These are phyloP conservation scores for Ambastaia sidthimunki DNA, from an alignment of 2,797 vertebrate species.

Conservation along the genomic window DNA sequence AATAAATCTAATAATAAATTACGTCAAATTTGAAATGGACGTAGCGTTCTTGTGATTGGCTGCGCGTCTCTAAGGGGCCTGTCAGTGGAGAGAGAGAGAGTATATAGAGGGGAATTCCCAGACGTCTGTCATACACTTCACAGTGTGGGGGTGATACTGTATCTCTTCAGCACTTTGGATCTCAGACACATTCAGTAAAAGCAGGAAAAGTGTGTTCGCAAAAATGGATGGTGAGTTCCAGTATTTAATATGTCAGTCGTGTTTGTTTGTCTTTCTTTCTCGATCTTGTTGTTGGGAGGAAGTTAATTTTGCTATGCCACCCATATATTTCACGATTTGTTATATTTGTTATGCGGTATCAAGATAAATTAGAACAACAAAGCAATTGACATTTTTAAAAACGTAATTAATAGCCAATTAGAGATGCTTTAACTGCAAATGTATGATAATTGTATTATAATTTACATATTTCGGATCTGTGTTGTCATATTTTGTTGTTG, in stretches of 20 bases:
- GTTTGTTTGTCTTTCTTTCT: neutral
- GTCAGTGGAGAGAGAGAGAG: constrained; percentile 9
- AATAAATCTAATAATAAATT: neutral
- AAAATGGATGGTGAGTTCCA: constrained; percentile 78
- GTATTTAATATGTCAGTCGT: neutral
- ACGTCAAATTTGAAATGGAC: constrained; percentile 15
- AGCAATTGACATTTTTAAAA: neutral
- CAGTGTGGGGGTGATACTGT: constrained; percentile 51
- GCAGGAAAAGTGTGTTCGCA: constrained; percentile 57
- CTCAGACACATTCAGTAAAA: constrained; percentile 44
- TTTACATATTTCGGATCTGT: neutral
- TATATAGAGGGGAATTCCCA: constrained; percentile 74
- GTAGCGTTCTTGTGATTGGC: constrained; percentile 9
- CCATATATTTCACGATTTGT: no score
- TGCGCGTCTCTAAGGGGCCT: neutral
- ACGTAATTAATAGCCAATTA: neutral
- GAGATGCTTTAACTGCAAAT: neutral
- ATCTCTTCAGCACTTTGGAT: constrained; percentile 60
- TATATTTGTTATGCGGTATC: no score
- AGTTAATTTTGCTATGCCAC: neutral
- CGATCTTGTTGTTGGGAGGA: neutral
- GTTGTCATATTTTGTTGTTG: neutral
- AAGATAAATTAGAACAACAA: neutral
- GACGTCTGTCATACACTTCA: constrained; percentile 22
- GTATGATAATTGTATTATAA: neutral